Base-by-base conservation (phyloP, 2,797 vertebrate genomes). In the Microctenopoma lineatum region DNA sequence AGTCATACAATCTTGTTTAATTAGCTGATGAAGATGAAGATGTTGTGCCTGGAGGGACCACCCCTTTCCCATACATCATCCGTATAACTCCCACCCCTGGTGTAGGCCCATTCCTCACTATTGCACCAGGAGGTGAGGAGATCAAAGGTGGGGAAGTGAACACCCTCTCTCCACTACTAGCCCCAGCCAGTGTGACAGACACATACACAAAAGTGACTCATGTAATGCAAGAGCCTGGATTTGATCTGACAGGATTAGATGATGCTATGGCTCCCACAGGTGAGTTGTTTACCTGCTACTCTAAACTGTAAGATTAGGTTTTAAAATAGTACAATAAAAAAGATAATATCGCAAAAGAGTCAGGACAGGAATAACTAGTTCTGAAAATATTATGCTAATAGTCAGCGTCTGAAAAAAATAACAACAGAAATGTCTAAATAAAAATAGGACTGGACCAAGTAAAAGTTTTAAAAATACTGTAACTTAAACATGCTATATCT, bases 1-100 rank as follows among this genome's bases (percentile, higher is more conserved):
- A 39, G 11, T 61, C 15, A 46, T 52, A 0, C 9, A 12, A 38
- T 58, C 26, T 45, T 59, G 7, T 75, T n/a, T 78, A 39, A 29
- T 47, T 66, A 92, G 89, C 50, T 15, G 77, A 61, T 42, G 87
- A 90, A 9, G 89, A 86, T 27, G 69, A 67, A 10, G 80, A 50
- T 32, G 76, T 60, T 0, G 77, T 83, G 18, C 70, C 87, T 13
- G 45, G 61, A 45, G 79, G 32, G 50, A 88, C 89, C 60, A 88
- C 91, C 0, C 87, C 84, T 14, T 90, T 90, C 80, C 92, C 93
- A 27, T 87, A 87, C 42, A 79, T 93, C 0, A 89, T 92, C 58
- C 55, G 21, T 0, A 87, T 96, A 47, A 96, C 95, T 10, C 91
- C 93, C 5, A 91, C 92, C 1, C 72, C 95, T 38, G 90, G 92